Percentiles rank a stretch among this genome's conserved stretches.
phyloP scores from a whole-genome alignment of 2,113 vertebrate genomes.

The Thryonomys swinderianus region DNA sequence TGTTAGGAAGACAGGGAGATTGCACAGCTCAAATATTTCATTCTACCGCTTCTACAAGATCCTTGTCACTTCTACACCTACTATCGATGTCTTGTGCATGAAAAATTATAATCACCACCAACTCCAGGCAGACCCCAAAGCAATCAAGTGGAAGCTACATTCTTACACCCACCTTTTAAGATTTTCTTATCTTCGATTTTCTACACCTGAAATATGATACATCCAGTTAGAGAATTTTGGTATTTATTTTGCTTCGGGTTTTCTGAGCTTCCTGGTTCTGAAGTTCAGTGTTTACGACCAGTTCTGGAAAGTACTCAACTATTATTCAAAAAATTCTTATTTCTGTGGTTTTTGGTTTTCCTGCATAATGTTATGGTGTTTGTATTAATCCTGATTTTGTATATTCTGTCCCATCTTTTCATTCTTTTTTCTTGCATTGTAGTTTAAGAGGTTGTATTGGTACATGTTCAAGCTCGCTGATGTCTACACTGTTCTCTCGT shows the following conservation, averaged over 20 bases:
- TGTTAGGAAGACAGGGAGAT: background rate
- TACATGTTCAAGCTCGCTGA: background rate
- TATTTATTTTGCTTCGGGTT: background rate
- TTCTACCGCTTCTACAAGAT: background rate
- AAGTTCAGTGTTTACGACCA: background rate
- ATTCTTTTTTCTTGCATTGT: background rate
- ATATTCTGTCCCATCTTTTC: background rate
- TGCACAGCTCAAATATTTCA: background rate
- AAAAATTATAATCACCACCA: background rate
- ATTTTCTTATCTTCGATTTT: constrained; percentile 18
- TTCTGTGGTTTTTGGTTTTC: background rate
- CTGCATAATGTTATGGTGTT: background rate
- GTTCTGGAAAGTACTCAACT: background rate
- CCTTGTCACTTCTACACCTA: background rate
- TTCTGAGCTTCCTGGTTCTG: background rate
- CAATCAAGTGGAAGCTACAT: background rate
- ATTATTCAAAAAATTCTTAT: background rate
- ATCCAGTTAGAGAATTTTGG: background rate
- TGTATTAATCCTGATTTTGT: background rate
- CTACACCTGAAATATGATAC: background rate
- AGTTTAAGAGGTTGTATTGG: background rate
- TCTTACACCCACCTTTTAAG: background rate
- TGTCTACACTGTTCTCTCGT: background rate
- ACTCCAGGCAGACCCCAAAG: background rate
- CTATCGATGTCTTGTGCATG: background rate